Percentiles rank a stretch among this genome's conserved stretches.
Evolutionary conservation across 2,113 vertebrate species (phyloP).

Genomic region (Cyphomyrus discorhynchus): DNA sequence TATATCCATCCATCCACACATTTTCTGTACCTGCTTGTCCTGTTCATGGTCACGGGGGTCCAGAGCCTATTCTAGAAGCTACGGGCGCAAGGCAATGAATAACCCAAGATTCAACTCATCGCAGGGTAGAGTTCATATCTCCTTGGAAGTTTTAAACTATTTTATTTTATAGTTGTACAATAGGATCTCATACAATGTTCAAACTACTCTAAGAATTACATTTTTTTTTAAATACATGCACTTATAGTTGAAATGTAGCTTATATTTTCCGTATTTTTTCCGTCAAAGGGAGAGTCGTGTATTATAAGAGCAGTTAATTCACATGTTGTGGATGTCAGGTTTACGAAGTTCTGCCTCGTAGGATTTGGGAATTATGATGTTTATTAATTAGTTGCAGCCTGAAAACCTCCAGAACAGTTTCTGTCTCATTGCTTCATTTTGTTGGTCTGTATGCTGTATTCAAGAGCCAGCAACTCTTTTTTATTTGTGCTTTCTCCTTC

Average conservation of each 20-base stretch:
- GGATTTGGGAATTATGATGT: background rate
- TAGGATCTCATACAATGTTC: background rate
- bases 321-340: conserved; percentile 13
- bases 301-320: conserved; percentile 12
- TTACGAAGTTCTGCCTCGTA: background rate
- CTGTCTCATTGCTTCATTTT: background rate
- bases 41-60: background rate
- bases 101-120: background rate
- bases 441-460: background rate
- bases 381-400: background rate
- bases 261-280: background rate
- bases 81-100: background rate
- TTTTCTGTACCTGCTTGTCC: background rate
- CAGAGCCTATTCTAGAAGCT: background rate
- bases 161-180: background rate
- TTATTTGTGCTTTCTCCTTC: background rate
- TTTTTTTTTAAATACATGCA: background rate
- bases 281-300: background rate
- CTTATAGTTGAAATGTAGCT: background rate
- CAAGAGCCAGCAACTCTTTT: background rate
- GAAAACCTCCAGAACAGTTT: background rate
- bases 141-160: background rate
- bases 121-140: background rate
- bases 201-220: background rate
- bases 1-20: background rate